A percentile compares a stretch with the other conserved stretches of the same genome.
Evolutionary conservation across 1,140 invertebrate genomes (phyloP).

Genomic region (Cydia strobilella): DNA sequence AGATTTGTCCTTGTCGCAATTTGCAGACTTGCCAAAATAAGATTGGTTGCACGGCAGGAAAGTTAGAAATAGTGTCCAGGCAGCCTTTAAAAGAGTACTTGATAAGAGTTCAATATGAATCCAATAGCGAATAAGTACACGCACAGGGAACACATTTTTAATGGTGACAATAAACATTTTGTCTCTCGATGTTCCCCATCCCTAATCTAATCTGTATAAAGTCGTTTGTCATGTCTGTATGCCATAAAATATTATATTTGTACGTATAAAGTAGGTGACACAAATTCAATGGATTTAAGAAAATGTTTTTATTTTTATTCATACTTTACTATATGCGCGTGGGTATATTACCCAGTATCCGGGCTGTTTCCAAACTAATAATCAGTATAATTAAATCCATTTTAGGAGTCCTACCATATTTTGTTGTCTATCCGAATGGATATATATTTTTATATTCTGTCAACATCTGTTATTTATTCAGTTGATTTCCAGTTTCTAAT

Average conservation of each 20-base stretch:
- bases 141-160: background rate
- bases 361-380: too few relatives aligned
- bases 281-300: background rate
- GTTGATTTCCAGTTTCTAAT: too few relatives aligned
- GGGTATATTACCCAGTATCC: too few relatives aligned
- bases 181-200: slow-evolving; percentile 24
- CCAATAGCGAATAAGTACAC: slow-evolving; percentile 15
- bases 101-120: background rate
- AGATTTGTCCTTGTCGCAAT: too few relatives aligned
- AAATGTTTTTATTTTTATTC: background rate
- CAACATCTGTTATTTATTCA: too few relatives aligned
- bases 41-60: too few relatives aligned
- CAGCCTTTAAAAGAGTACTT: background rate
- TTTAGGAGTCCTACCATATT: too few relatives aligned
- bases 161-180: slow-evolving; percentile 29
- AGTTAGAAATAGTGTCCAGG: too few relatives aligned
- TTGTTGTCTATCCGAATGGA: too few relatives aligned
- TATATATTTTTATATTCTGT: too few relatives aligned
- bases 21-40: too few relatives aligned
- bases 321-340: background rate
- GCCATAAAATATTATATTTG: background rate
- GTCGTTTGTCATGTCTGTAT: slow-evolving; percentile 10
- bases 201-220: slow-evolving; percentile 5
- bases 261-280: background rate
- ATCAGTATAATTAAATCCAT: too few relatives aligned